Evolutionary conservation across 1,140 invertebrate genomes (phyloP), one percentile per base, ranked within the genome.

Genomic region (Cheumatopsyche charites): DNA sequence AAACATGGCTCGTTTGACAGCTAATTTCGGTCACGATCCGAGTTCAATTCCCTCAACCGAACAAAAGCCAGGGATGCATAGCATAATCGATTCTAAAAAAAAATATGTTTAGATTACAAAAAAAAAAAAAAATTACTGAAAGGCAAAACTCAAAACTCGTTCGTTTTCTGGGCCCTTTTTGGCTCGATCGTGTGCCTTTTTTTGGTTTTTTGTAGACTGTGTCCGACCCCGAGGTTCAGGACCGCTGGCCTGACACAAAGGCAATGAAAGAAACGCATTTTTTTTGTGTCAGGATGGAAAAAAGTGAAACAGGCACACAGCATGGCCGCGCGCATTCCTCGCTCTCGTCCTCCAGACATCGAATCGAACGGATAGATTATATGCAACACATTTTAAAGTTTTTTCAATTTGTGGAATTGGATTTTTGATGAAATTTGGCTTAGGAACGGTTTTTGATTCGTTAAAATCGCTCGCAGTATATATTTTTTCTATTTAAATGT

Each of bases 191-290:
- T 36, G 29, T 58, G 55, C n/a, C 25, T 58, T 58, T 21, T 13
- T 23, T 58, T 58, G 12, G 12, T 42, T 63, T 63, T 42, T n/a
- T 63, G n/a, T 11, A 13, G 62, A 42, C 26, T 11, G 29, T n/a
- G n/a, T n/a, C n/a, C 62, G 55, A 23, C 41, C 29, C 62, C 63
- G 63, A 17, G 63, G 12, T 68, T 52, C 26, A 55, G 66, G 49
- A 68, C 66, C 41, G 15, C 66, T 55, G 66, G 47, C 45, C 66
- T 55, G 29, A 43, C 66, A 55, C 66, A 55, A 68, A 68, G 66
- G 66, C 66, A 68, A 68, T 68, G 66, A 68, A 68, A 68, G 66
- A 68, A 68, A 68, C 66, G 23, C 42, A 29, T 63, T 63, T 62
- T 62, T 65, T 66, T 68, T 17, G 42, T 36, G 11, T 47, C 49